These are phyloP conservation scores for Anser cygnoides DNA, from an alignment of 2,113 vertebrate genomes.

Conservation along the genomic window DNA sequence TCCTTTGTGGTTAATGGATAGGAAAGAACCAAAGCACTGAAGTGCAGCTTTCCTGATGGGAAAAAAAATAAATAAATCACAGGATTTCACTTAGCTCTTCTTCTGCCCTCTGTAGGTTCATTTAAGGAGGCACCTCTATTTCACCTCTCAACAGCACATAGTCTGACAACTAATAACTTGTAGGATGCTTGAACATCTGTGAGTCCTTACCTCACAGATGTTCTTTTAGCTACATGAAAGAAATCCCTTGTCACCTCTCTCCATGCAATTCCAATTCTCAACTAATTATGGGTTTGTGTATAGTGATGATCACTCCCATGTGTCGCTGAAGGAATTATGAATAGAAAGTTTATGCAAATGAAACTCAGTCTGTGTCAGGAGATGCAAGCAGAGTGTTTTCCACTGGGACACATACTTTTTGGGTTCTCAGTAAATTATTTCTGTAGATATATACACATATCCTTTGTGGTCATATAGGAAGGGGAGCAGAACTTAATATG, in stretches of 20 bases:
- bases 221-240: constrained; percentile 55
- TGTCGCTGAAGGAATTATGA: constrained; percentile 52
- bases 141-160: background rate
- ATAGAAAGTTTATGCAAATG: constrained; percentile 47
- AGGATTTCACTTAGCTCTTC: background rate
- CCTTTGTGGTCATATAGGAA: background rate
- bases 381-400: background rate
- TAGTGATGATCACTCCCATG: constrained; percentile 59
- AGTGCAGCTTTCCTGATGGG: background rate
- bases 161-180: constrained; percentile 25
- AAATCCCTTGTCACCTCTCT: constrained; percentile 65
- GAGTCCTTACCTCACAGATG: constrained; percentile 58
- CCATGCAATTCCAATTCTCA: constrained; percentile 56
- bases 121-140: background rate
- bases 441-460: background rate
- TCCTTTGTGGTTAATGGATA: background rate
- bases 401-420: background rate
- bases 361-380: background rate
- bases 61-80: background rate
- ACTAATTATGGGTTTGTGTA: constrained; percentile 58
- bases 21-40: background rate
- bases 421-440: background rate
- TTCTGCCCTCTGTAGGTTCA: background rate
- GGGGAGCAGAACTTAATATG: background rate
- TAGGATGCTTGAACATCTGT: constrained; percentile 56